Base-by-base conservation (phyloP, 2,113 vertebrate species). In the Procapra przewalskii region DNA sequence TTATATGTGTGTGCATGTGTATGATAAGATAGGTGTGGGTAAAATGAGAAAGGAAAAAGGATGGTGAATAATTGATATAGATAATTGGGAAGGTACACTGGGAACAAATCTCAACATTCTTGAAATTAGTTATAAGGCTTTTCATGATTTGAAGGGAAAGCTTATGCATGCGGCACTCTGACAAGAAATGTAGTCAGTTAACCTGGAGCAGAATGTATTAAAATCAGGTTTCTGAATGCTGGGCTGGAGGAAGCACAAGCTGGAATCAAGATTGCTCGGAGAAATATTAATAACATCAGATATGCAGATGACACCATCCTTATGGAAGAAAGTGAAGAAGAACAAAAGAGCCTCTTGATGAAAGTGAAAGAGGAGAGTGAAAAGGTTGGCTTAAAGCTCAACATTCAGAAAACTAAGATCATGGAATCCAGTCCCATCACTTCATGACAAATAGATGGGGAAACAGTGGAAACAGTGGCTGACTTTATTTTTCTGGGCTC, bases 161-260 rank as follows among this genome's bases (percentile, higher is more conserved):
- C 19, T 52, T 40, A 57, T n/a, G 33, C 17, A 77, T 15, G 33
- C 9, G 14, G 16, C 14, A 84, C 40, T 52, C 55, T 71, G 88
- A 59, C 19, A 48, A 82, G 80, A 77, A 86, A 59, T 50, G 4
- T 27, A 27, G 23, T 64, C 50, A 25, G 27, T 60, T 90, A 60
- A n/a, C 55, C 16, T 31, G 19, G 50, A 90, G 43, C 25, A n/a
- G 31, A 54, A 19, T 59, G 15, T 33, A 36, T 54, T 82, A 45
- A 90, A 62, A 31, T 92, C 83, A 88, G 77, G 13, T 77, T 77
- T 96, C 60, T 96, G 48, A 92, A 87, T 2, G 1, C n/a, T 36
- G n/a, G 17, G 33, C 64, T 67, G 33, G 64, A 67, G 64, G 64
- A 21, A 67, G 64, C 64, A 36, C 9, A 67, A 67, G n/a, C n/a